These are phyloP conservation scores for Macrobrachium rosenbergii DNA, from an alignment of 1,140 invertebrate species.

Conservation along the genomic window DNA sequence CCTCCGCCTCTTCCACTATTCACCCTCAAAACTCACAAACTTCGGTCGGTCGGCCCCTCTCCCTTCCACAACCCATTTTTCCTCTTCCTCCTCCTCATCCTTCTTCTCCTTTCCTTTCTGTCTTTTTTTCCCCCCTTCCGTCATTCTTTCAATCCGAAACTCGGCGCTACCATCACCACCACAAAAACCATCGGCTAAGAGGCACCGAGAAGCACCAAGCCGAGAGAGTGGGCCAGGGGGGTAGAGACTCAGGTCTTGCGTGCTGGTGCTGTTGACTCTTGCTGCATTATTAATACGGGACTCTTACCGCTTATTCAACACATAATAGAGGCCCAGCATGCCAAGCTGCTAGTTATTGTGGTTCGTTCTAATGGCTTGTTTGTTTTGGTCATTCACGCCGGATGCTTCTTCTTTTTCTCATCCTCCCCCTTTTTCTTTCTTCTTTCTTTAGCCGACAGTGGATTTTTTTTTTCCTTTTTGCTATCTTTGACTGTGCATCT, in stretches of 20 bases:
- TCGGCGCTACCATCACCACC: neutral
- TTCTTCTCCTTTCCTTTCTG: too few species aligned
- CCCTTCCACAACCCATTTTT: too few species aligned
- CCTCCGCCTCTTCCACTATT: too few species aligned
- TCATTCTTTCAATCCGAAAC: neutral
- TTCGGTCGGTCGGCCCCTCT: too few species aligned
- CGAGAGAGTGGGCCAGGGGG: neutral
- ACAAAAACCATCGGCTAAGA: conserved; percentile 35
- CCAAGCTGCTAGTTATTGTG: neutral
- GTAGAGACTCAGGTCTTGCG: too few species aligned
- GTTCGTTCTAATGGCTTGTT: conserved; percentile 6
- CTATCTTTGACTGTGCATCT: neutral
- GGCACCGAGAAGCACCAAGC: neutral
- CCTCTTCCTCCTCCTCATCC: too few species aligned
- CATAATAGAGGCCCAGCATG: conserved; percentile 30
- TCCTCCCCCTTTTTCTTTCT: neutral
- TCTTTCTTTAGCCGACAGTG: neutral
- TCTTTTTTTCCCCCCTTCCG: too few species aligned
- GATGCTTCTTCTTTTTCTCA: neutral
- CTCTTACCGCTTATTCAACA: conserved; percentile 40
- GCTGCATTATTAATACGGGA: conserved; percentile 30
- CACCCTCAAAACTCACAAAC: too few species aligned
- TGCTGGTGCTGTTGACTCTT: conserved; percentile 15
- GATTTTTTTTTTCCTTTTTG: neutral
- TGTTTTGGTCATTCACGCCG: conserved; percentile 43